Percentiles rank a stretch among this genome's conserved stretches.
Evolutionary conservation across 2,797 vertebrate species (phyloP).

Genomic region (Neomorphus geoffroyi): DNA sequence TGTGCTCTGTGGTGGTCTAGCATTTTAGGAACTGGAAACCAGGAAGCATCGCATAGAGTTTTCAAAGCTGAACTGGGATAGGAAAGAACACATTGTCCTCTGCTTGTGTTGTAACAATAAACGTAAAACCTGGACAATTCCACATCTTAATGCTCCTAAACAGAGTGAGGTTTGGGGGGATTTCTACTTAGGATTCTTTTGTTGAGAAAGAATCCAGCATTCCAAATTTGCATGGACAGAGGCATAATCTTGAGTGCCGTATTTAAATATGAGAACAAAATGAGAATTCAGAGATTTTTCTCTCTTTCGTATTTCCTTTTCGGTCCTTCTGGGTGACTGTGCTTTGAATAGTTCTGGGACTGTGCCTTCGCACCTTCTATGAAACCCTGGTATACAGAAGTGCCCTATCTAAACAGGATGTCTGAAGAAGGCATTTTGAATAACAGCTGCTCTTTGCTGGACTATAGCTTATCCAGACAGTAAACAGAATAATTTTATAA

Average conservation of each 20-base stretch:
- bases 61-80: not conserved
- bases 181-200: not conserved
- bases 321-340: not conserved
- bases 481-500: not conserved
- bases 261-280: not conserved
- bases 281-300: not conserved
- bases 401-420: not conserved
- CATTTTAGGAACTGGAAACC: not conserved
- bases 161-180: accelerated
- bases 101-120: not conserved
- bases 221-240: not conserved
- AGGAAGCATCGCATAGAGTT: not conserved
- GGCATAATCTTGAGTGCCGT: not conserved
- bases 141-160: not conserved
- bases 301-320: not conserved
- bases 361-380: not conserved
- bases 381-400: not conserved
- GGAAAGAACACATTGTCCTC: not conserved
- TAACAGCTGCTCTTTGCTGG: not conserved
- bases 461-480: not conserved
- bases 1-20: not conserved
- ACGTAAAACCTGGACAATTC: not conserved
- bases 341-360: not conserved
- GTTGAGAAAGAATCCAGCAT: not conserved
- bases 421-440: not conserved